Evolutionary conservation across 2,113 vertebrate genomes (phyloP), one percentile per base, ranked within the genome.

Genomic region (Dipodomys stephensi): DNA sequence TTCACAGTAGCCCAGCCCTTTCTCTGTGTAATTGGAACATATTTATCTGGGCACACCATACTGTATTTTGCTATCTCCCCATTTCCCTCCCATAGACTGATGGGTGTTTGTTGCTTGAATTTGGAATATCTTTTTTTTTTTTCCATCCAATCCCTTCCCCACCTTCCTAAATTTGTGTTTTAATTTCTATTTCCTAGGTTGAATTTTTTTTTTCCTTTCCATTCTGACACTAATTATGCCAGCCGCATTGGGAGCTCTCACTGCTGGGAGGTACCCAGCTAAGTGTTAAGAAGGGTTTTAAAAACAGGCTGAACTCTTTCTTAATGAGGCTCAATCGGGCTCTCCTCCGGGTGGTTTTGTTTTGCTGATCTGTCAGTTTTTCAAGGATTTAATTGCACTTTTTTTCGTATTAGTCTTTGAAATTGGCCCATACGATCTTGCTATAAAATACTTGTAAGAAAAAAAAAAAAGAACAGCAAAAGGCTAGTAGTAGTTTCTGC

Each of bases 291-390:
- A 98, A 98, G 97, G 98, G 97, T 97, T 98, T 98, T 98, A 97
- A 97, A 98, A 98, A 98, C 97, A 98, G 98, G 96, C 98, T 97
- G 98, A 98, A 98, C 98, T 98, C 98, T 97, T 98, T 95, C 98
- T 97, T 98, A 98, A 98, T 98, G 97, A 98, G 98, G 97, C 98
- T 98, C 97, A 96, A 96, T 98, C 90, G 97, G 97, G 96, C 97
- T 97, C 97, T 98, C 98, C 98, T 98, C 97, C 83, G 98, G 97
- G 98, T 98, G 97, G 98, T 98, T 98, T 98, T 98, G 98, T 98
- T 98, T 98, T 98, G 98, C 98, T 98, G 98, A 98, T 98, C 97
- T 98, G 98, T 98, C 98, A 98, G 97, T 98, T 98, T 98, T 98
- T 98, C 97, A 46, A 97, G 97, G 97, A 97, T 98, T 97, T 98